These are phyloP conservation scores for Procavia capensis DNA, from an alignment of 2,113 vertebrate species.

Conservation along the genomic window DNA sequence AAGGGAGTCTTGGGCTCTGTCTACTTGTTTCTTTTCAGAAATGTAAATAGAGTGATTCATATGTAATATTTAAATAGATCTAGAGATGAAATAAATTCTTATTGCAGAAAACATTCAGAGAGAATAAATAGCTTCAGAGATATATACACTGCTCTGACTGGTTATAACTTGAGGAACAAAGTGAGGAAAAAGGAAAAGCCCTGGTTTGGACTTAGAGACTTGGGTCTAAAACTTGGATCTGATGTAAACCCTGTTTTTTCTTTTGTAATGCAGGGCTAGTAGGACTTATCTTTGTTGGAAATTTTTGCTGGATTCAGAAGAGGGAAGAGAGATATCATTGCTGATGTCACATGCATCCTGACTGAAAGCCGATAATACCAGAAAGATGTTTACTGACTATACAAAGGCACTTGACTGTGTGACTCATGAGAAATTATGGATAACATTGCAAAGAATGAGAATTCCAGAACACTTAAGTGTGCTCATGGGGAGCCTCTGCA, in stretches of 20 bases:
- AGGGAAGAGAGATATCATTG: too few species aligned
- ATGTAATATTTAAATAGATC: background rate
- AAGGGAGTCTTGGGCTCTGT: background rate
- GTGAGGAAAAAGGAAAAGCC: background rate
- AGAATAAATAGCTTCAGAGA: background rate
- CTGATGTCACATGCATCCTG: too few species aligned
- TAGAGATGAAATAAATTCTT: background rate
- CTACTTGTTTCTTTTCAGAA: too few species aligned
- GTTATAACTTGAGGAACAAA: background rate
- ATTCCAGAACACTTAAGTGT: too few species aligned
- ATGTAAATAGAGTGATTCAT: background rate
- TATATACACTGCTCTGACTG: background rate
- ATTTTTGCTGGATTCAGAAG: too few species aligned
- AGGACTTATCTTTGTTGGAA: background rate
- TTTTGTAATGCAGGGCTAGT: background rate
- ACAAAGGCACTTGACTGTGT: too few species aligned
- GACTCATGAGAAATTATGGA: too few species aligned
- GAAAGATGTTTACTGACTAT: too few species aligned
- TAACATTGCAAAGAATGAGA: too few species aligned
- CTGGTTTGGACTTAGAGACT: background rate
- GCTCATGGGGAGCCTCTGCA: too few species aligned
- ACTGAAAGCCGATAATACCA: too few species aligned
- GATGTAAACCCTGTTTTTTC: background rate
- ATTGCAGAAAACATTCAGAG: background rate
- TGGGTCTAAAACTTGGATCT: background rate